Conservation (phyloP, 2,797 vertebrate genomes). For the Labroides dimidiatus region DNA sequence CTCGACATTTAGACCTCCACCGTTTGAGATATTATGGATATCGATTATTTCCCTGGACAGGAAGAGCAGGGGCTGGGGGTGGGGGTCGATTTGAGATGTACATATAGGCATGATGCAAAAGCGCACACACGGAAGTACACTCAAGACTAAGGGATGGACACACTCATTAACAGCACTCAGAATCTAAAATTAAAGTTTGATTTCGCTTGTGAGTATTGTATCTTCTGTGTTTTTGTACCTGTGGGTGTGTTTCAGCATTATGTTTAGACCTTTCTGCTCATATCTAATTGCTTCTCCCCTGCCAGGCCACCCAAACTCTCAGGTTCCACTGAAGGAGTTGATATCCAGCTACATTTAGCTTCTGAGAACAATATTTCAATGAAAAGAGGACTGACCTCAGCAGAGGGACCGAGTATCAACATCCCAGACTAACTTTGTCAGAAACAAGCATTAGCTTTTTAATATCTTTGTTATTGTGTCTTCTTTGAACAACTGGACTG, state of each 20-base stretch:
- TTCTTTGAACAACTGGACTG: too few species aligned
- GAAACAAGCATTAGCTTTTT: too few species aligned
- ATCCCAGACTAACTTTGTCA: too few species aligned
- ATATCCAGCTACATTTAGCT: slow-evolving; percentile 9
- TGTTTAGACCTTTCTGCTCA: slow-evolving; percentile 19
- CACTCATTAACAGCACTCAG: slow-evolving; percentile 27
- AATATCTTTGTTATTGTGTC: too few species aligned
- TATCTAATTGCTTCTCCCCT: slow-evolving; percentile 4
- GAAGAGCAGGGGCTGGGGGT: slow-evolving; percentile 45
- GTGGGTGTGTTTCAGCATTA: slow-evolving; percentile 24
- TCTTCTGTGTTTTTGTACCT: slow-evolving; percentile 17
- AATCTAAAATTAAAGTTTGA: slow-evolving; percentile 35
- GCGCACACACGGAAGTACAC: slow-evolving; percentile 22
- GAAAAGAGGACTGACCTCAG: slow-evolving; percentile 5
- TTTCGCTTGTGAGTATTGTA: slow-evolving; percentile 11
- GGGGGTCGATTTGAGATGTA: slow-evolving; percentile 58
- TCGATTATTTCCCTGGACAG: slow-evolving; percentile 74
- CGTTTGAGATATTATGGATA: slow-evolving; percentile 78
- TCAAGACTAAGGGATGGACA: slow-evolving; percentile 17
- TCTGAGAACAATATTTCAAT: slow-evolving; percentile 23
- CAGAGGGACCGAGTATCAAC: too few species aligned
- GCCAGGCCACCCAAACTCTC: slow-evolving; percentile 1
- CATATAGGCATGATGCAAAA: slow-evolving; percentile 41
- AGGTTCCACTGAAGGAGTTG: neutral
- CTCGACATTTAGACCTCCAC: slow-evolving; percentile 74